Conservation (phyloP, 2,888 invertebrate genomes). For the Mycalesis mineus region DNA sequence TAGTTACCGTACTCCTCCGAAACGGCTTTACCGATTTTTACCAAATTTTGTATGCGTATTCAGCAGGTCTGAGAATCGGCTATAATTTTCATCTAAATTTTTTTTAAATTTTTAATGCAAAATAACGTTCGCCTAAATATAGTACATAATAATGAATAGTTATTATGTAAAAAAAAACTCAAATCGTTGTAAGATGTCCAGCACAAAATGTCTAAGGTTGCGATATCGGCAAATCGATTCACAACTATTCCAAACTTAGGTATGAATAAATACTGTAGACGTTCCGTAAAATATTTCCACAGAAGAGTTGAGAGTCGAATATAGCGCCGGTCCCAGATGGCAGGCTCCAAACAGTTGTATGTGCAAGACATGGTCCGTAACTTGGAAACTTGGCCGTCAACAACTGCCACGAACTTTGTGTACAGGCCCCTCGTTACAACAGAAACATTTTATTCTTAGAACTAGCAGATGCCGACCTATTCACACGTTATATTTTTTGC, state of each 20-base stretch:
- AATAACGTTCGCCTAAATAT: no score
- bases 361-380: constrained; percentile 47
- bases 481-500: neutral
- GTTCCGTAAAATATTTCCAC: neutral
- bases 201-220: no score
- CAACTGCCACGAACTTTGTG: constrained; percentile 25
- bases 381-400: constrained; percentile 50
- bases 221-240: no score
- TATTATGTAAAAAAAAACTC: no score
- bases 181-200: no score
- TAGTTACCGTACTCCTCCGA: no score
- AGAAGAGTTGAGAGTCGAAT: neutral
- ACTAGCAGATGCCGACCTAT: constrained; percentile 13
- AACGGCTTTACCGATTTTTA: no score
- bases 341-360: constrained; percentile 43
- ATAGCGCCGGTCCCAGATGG: constrained; percentile 41
- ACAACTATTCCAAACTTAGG: neutral
- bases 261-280: neutral
- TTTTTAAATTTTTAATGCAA: no score
- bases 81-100: no score
- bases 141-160: no score
- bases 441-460: constrained; percentile 6
- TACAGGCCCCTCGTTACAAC: constrained; percentile 18
- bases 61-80: no score
- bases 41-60: no score